phyloP scores from a whole-genome alignment of 2,113 vertebrate genomes.

The Cromileptes altivelis region DNA sequence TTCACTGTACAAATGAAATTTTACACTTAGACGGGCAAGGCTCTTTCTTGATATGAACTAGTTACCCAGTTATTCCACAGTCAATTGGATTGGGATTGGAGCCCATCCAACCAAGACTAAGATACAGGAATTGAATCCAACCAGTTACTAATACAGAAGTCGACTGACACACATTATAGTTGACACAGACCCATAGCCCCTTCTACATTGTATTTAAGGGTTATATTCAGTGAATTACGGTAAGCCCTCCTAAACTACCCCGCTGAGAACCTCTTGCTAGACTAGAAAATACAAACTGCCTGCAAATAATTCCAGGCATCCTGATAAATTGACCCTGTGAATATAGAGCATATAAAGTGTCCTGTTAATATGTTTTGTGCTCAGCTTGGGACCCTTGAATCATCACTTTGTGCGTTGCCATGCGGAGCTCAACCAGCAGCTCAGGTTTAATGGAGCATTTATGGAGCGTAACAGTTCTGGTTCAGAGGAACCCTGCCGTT shows the following conservation, averaged over 20 bases:
- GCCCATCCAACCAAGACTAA: conserved; percentile 40
- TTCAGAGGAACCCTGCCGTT: conserved; percentile 8
- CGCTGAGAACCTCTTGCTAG: neutral
- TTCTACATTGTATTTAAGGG: neutral
- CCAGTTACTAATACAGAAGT: conserved; percentile 17
- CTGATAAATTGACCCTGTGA: conserved; percentile 39
- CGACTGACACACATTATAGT: neutral
- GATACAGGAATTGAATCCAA: conserved; percentile 29
- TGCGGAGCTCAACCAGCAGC: conserved; percentile 20
- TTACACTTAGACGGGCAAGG: conserved; percentile 5
- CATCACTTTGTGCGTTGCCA: conserved; percentile 13
- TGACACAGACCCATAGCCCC: neutral
- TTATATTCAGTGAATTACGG: conserved; percentile 10
- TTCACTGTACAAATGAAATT: conserved; percentile 23
- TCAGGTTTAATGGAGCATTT: conserved; percentile 40
- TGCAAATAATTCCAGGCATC: conserved; percentile 1
- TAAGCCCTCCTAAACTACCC: neutral
- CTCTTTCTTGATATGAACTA: conserved; percentile 26
- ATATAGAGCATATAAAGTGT: conserved; percentile 13
- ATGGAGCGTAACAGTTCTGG: conserved; percentile 7
- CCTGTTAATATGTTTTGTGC: conserved; percentile 28
- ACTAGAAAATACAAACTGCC: neutral
- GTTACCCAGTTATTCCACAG: conserved; percentile 30
- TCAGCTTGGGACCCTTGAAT: conserved; percentile 34
- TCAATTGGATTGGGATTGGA: conserved; percentile 45